Percentiles rank a stretch among this genome's conserved stretches.
phyloP scores from a whole-genome alignment of 2,113 vertebrate genomes.

The Helogale parvula region DNA sequence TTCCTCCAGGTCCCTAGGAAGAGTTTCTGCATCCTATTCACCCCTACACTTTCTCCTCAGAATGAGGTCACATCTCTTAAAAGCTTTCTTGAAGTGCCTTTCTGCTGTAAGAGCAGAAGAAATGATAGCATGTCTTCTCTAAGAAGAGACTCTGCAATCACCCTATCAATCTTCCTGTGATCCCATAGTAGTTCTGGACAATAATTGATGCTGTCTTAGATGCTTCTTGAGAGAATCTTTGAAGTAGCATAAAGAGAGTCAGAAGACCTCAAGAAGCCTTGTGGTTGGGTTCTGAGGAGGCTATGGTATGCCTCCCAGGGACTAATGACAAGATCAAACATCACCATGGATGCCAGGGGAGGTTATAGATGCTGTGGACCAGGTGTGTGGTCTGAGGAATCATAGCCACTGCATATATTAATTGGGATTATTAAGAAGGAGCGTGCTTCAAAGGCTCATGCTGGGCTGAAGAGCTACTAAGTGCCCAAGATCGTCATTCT shows the following conservation, averaged over 20 bases:
- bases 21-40: not conserved
- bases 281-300: not conserved
- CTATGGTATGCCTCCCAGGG: not conserved
- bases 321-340: not conserved
- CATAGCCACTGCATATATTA: fast-evolving
- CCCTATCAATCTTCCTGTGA: not conserved
- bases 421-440: not conserved
- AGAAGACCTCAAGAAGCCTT: not conserved
- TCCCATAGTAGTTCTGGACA: not conserved
- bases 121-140: not conserved
- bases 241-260: not conserved
- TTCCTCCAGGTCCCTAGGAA: not conserved
- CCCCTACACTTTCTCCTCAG: not conserved
- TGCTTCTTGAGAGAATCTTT: not conserved
- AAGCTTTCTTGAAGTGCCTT: not conserved
- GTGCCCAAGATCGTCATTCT: not conserved
- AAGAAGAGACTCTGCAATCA: not conserved
- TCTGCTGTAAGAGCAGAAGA: fast-evolving
- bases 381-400: not conserved
- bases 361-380: fast-evolving
- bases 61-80: not conserved
- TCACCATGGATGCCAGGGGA: not conserved
- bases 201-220: not conserved
- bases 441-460: not conserved
- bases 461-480: not conserved